Conservation (phyloP, 2,797 vertebrate species). For the Leucoraja ocellata region DNA sequence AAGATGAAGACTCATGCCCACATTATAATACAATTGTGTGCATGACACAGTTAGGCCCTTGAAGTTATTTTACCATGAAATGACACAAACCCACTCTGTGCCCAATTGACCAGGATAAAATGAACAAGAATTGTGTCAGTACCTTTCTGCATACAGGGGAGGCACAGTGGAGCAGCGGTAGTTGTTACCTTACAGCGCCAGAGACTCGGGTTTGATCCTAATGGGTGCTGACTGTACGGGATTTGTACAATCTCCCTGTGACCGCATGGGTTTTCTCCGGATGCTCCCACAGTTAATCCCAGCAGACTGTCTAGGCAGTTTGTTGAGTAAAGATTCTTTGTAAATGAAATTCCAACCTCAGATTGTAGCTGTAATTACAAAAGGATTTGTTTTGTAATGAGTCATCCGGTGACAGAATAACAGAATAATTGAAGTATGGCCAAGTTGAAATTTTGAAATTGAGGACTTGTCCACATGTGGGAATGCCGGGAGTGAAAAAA, state of each 20-base stretch:
- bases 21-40: neutral
- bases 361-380: neutral
- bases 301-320: too few species aligned
- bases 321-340: neutral
- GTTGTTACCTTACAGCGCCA: too few species aligned
- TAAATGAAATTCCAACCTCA: neutral
- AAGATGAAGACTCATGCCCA: neutral
- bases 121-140: neutral
- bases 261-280: too few species aligned
- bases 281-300: too few species aligned
- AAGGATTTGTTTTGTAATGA: neutral
- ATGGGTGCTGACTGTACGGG: too few species aligned
- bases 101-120: neutral
- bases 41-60: too few species aligned
- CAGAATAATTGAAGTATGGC: neutral
- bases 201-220: too few species aligned
- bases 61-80: neutral
- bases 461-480: neutral
- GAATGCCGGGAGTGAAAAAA: neutral
- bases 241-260: too few species aligned
- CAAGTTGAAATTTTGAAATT: neutral
- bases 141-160: neutral
- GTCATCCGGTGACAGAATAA: neutral
- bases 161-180: too few species aligned
- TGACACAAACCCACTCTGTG: neutral